Base-by-base conservation (phyloP, 92 coral and sea anemone genomes). In the Phenganax stokvisi region DNA sequence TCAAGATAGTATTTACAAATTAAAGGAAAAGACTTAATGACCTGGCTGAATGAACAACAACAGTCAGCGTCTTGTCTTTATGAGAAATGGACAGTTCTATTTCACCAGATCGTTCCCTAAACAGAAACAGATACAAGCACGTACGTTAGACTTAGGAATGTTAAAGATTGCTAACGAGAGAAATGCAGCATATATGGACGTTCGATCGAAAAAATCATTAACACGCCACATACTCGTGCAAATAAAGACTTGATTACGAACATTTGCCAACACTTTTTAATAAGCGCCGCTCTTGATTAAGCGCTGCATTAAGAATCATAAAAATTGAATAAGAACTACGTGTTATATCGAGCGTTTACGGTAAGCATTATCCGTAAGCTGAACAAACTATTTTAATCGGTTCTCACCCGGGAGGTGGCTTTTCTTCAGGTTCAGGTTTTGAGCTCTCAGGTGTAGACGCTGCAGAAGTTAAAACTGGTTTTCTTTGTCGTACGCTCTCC, bases 21-120 rank as follows among this genome's bases (percentile, higher is more conserved):
- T 15, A 10, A 58, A 7, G 56, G 11, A 54, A 15, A 9, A 15
- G 8, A 61, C 66, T 16, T n/a, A 8, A 89, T 71, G 54, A 94
- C 98, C 98, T 90, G 70, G 97, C 97, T 68, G 86, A 81, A 84
- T 88, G 90, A 3, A 92, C 92, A 10, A 85, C 88, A 8, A 94
- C 92, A 44, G 85, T 86, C 44, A 94, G 86, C 69, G 89, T 88
- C 82, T 97, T 90, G 61, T 97, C 96, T 63, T 90, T 85, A 84
- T 94, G 90, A 13, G 87, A 87, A 13, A 92, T 90, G 67, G 93
- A 92, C 68, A 94, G 88, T 65, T 89, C 82, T 61, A 94, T 84
- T 80, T 94, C 98, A 56, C 98, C 98, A 73, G 92, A 86, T 17
- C 47, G 51, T 44, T 79, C 83, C 25, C 83, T 79, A 64, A 58